Evolutionary conservation across 2,888 invertebrate genomes (phyloP).

Genomic region (Campoplex nolae): DNA sequence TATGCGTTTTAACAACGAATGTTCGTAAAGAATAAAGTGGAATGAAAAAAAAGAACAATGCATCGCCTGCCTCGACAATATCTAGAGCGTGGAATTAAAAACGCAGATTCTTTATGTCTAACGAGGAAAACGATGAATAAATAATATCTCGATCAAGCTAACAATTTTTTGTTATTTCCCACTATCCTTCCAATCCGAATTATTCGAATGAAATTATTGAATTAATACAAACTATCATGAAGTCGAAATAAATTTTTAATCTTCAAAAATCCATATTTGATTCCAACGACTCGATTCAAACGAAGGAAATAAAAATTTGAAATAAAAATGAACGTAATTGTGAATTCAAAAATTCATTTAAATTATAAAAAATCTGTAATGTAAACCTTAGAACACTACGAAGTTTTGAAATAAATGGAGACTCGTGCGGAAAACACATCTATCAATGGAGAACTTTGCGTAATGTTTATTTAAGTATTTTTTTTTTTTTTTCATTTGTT

Average conservation of each 20-base stretch:
- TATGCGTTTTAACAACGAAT: constrained; percentile 72
- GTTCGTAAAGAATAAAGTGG: constrained; percentile 40
- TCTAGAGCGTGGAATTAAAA: constrained; percentile 31
- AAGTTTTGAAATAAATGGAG: constrained; percentile 21
- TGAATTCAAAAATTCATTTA: neutral
- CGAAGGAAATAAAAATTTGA: neutral
- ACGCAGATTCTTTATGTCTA: constrained; percentile 42
- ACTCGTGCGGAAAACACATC: constrained; percentile 13
- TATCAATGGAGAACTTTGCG: constrained; percentile 60
- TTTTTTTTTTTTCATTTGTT: constrained; percentile 66
- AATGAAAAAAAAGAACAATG: neutral
- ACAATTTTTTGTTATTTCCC: constrained; percentile 29
- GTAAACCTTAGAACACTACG: neutral
- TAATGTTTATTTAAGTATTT: constrained; percentile 66
- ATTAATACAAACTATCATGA: neutral
- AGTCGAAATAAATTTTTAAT: neutral
- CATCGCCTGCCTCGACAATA: constrained; percentile 57
- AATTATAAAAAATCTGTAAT: too few relatives aligned
- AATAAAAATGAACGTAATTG: neutral
- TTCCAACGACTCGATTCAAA: too few relatives aligned
- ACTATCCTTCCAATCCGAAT: constrained; percentile 10
- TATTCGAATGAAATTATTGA: neutral
- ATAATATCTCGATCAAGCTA: constrained; percentile 50
- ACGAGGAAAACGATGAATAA: constrained; percentile 51
- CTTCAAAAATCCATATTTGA: neutral